Percentiles rank a stretch among this genome's conserved stretches.
phyloP scores from a whole-genome alignment of 1,140 invertebrate species.

The Glossosoma conforme region DNA sequence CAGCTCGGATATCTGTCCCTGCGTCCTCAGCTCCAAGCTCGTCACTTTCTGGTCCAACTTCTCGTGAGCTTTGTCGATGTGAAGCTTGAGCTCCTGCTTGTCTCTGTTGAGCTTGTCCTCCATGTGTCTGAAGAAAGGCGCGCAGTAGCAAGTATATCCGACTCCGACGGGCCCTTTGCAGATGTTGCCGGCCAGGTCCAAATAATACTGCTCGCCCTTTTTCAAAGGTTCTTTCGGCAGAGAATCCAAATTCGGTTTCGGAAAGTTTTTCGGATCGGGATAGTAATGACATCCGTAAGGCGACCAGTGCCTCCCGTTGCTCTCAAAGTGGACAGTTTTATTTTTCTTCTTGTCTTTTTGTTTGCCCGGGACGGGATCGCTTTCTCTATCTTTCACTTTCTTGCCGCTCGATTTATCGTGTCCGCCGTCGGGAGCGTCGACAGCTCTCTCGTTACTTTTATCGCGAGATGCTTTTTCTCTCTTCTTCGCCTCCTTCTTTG shows the following conservation, averaged over 20 bases:
- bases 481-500: conserved; percentile 41
- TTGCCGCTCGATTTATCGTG: conserved; percentile 28
- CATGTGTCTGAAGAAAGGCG: conserved; percentile 75
- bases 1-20: conserved; percentile 69
- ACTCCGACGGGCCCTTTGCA: conserved; percentile 89
- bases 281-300: conserved; percentile 89
- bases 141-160: conserved; percentile 77
- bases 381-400: conserved; percentile 41
- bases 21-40: conserved; percentile 71
- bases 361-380: conserved; percentile 40
- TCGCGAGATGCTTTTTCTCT: conserved; percentile 44
- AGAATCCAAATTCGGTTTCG: conserved; percentile 77
- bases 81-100: conserved; percentile 78
- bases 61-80: conserved; percentile 76
- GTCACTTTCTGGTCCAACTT: conserved; percentile 75
- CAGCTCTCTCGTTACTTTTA: conserved; percentile 43
- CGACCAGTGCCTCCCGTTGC: conserved; percentile 59
- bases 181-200: conserved; percentile 94
- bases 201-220: conserved; percentile 89
- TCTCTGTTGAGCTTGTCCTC: conserved; percentile 81
- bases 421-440: conserved; percentile 43
- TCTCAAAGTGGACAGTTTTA: conserved; percentile 48
- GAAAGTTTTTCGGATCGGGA: conserved; percentile 75
- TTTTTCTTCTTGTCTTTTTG: conserved; percentile 48
- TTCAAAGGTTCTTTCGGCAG: conserved; percentile 79